Conservation (phyloP, 2,888 invertebrate genomes). For the Acutogordius australiensis region DNA sequence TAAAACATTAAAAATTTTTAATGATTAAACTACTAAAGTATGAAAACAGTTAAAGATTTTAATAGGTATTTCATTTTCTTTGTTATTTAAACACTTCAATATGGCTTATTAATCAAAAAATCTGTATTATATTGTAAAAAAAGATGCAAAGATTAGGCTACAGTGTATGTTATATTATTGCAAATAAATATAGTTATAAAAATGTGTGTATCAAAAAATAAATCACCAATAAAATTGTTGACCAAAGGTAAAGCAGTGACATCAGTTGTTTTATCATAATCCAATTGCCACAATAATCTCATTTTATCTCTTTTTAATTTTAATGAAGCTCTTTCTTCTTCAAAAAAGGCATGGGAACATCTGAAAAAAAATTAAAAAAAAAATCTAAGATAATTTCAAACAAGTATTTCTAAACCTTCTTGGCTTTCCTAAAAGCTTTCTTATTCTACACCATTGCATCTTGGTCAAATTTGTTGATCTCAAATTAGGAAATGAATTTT, state of each 20-base stretch:
- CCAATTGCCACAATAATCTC: constrained; percentile 40
- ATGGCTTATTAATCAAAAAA: no score
- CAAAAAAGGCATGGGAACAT: constrained; percentile 42
- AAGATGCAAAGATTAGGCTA: no score
- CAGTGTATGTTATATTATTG: no score
- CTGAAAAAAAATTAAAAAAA: background rate
- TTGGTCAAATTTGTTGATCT: constrained; percentile 51
- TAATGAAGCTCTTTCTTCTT: constrained; percentile 63
- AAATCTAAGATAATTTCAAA: no score
- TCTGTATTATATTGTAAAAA: no score
- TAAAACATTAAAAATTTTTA: no score
- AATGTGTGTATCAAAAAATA: no score
- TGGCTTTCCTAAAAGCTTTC: constrained; percentile 85
- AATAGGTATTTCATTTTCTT: no score
- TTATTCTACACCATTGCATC: constrained; percentile 73
- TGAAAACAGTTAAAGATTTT: no score
- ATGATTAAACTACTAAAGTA: no score
- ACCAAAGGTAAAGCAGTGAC: background rate
- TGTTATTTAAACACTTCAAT: no score
- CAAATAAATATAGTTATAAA: no score
- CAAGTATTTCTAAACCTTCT: constrained; percentile 34
- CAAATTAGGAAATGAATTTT: constrained; percentile 68
- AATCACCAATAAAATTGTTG: background rate
- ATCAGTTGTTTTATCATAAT: constrained; percentile 9
- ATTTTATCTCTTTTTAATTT: constrained; percentile 67